These are phyloP conservation scores for Gymnorhina tibicen DNA, from an alignment of 2,113 vertebrate species.

Conservation along the genomic window DNA sequence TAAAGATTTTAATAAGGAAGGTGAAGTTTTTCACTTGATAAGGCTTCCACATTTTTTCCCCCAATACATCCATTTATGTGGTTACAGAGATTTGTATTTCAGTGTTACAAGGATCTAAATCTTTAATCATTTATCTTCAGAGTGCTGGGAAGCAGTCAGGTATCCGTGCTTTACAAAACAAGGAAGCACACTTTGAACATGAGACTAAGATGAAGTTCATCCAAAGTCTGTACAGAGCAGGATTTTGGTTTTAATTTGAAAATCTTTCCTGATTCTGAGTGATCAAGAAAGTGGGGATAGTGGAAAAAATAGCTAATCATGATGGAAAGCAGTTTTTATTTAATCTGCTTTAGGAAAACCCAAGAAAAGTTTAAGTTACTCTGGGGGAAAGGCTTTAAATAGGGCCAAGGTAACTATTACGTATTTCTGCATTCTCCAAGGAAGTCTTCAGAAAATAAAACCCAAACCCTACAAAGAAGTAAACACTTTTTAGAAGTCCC, in stretches of 20 bases:
- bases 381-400: not conserved
- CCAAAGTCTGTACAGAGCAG: not conserved
- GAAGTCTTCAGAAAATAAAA: not conserved
- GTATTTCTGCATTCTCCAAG: not conserved
- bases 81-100: not conserved
- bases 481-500: not conserved
- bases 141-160: not conserved
- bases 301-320: not conserved
- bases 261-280: not conserved
- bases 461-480: not conserved
- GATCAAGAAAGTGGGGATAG: not conserved
- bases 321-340: not conserved
- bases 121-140: not conserved
- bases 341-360: not conserved
- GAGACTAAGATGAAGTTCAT: not conserved
- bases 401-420: not conserved
- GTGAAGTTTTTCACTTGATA: not conserved
- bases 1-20: not conserved
- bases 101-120: not conserved
- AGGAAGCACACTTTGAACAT: not conserved
- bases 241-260: not conserved
- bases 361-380: not conserved
- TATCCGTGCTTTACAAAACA: not conserved
- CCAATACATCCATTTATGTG: not conserved
- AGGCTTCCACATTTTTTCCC: not conserved